A percentile compares a stretch with the other conserved stretches of the same genome.
Evolutionary conservation across 2,797 vertebrate species (phyloP).

Genomic region (Dryobates pubescens): DNA sequence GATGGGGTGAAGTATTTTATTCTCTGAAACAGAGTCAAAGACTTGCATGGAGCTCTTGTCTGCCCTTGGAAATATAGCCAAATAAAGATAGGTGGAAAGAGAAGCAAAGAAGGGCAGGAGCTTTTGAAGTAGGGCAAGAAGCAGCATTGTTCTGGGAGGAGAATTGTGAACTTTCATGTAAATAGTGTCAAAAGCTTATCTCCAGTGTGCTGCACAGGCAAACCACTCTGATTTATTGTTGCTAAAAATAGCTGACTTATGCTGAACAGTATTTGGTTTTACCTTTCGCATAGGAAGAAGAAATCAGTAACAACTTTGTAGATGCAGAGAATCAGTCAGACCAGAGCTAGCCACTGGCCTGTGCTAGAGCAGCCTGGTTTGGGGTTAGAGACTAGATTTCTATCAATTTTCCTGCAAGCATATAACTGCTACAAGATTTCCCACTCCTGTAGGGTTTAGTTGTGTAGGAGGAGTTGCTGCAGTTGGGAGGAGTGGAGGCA

Average conservation of each 20-base stretch:
- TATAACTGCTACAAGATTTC: not conserved
- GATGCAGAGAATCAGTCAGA: not conserved
- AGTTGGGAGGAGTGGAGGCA: not conserved
- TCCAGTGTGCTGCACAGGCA: not conserved
- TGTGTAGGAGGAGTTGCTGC: not conserved
- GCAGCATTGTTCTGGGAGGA: not conserved
- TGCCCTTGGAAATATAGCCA: constrained; percentile 31
- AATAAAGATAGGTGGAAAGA: constrained; percentile 4
- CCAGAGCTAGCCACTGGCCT: not conserved
- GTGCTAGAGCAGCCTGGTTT: not conserved
- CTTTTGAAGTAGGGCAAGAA: not conserved
- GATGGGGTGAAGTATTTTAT: not conserved
- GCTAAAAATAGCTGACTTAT: not conserved
- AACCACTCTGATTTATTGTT: not conserved
- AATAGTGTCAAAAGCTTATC: not conserved
- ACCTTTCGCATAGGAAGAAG: not conserved
- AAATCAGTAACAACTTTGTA: not conserved
- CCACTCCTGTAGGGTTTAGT: not conserved
- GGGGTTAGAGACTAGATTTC: not conserved
- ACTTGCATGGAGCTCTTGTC: not conserved
- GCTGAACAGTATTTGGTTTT: not conserved
- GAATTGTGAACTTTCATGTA: not conserved
- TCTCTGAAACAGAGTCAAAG: not conserved
- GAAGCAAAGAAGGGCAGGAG: not conserved
- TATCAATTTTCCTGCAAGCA: not conserved